Evolutionary conservation across 2,888 invertebrate genomes (phyloP).

Genomic region (Hydraecia micacea): DNA sequence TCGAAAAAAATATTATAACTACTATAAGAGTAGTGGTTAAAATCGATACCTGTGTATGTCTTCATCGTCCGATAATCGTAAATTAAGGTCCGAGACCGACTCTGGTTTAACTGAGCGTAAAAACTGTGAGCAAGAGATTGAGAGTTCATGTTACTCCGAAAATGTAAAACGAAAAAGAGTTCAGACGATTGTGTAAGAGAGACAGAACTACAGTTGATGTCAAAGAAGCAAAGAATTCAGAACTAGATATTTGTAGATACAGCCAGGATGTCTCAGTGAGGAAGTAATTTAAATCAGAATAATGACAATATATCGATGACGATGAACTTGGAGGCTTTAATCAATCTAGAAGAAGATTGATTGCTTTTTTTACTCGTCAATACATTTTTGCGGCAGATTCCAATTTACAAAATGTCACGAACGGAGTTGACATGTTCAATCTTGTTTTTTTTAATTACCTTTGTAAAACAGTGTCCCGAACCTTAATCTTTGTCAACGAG

Average conservation of each 20-base stretch:
- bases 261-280: slow-evolving; percentile 61
- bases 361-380: slow-evolving; percentile 70
- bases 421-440: slow-evolving; percentile 76
- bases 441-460: slow-evolving; percentile 70
- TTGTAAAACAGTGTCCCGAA: slow-evolving; percentile 76
- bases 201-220: slow-evolving; percentile 73
- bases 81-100: slow-evolving; percentile 83
- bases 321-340: slow-evolving; percentile 68
- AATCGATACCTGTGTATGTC: slow-evolving; percentile 82
- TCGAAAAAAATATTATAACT: slow-evolving; percentile 63
- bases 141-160: slow-evolving; percentile 87
- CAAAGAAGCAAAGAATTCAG: slow-evolving; percentile 70
- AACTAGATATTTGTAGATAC: slow-evolving; percentile 63
- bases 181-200: slow-evolving; percentile 72
- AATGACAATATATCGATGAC: slow-evolving; percentile 58
- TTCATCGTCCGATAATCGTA: slow-evolving; percentile 87
- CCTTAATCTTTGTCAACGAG: slow-evolving; percentile 84
- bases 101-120: slow-evolving; percentile 87
- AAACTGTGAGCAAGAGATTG: slow-evolving; percentile 86
- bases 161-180: slow-evolving; percentile 80
- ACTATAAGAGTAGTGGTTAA: slow-evolving; percentile 66
- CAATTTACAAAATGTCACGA: slow-evolving; percentile 82
- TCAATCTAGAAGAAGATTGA: slow-evolving; percentile 73
- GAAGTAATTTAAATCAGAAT: slow-evolving; percentile 67
- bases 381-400: slow-evolving; percentile 72